These are phyloP conservation scores for Drosophila chauvacae DNA, from an alignment of 1,140 invertebrate genomes.

Conservation along the genomic window DNA sequence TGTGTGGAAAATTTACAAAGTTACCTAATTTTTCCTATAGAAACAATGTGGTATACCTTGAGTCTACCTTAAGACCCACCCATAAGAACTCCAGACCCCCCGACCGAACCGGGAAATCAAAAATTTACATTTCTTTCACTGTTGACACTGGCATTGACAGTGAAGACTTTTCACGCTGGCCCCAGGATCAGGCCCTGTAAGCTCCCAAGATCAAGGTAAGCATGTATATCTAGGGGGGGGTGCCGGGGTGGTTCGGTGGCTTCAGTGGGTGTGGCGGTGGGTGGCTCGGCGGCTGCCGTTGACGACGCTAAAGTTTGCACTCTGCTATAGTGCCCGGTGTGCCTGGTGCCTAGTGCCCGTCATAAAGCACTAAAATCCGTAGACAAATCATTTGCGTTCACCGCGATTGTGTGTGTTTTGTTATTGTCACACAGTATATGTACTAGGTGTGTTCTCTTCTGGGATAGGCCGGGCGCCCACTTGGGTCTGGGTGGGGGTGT, in stretches of 20 bases:
- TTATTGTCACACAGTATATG: constrained; percentile 47
- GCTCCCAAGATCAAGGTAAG: constrained; percentile 42
- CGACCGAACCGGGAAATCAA: not conserved
- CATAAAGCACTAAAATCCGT: constrained; percentile 78
- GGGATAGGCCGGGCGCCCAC: constrained; percentile 23
- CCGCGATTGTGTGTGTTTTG: constrained; percentile 28
- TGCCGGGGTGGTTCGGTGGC: constrained; percentile 11
- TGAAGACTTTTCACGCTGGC: constrained; percentile 13
- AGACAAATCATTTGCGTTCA: constrained; percentile 72
- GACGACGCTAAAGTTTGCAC: constrained; percentile 61
- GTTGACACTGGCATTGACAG: constrained; percentile 49
- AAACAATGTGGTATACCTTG: not conserved
- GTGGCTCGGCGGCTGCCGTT: constrained; percentile 37
- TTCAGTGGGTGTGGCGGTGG: constrained; percentile 24
- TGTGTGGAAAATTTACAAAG: not conserved
- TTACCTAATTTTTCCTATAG: not conserved
- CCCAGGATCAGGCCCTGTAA: constrained; percentile 40
- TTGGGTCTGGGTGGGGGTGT: constrained; percentile 28
- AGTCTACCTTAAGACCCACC: not conserved
- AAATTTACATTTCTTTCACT: constrained; percentile 9
- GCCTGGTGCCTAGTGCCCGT: constrained; percentile 39
- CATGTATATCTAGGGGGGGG: not conserved
- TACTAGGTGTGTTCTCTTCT: constrained; percentile 41
- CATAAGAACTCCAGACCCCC: not conserved
- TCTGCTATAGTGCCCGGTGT: constrained; percentile 15